Evolutionary conservation across 2,888 invertebrate species (phyloP), one percentile per base, ranked within the genome.

Genomic region (Caenorhabditis sinica): DNA sequence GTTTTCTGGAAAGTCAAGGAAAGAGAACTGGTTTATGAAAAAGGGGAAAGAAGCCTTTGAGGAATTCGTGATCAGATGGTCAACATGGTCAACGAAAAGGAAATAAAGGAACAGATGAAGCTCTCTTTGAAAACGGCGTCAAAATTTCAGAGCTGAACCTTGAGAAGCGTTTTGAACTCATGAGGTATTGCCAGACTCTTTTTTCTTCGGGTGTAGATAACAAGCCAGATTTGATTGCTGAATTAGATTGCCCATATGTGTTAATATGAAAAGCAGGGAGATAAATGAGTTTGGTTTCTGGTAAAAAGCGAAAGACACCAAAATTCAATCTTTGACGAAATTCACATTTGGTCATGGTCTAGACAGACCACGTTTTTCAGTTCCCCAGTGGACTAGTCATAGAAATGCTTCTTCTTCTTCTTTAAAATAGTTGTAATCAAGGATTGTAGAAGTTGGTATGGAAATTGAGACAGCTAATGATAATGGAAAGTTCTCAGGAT

Each of bases 1-100:
- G 68, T 68, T 68, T 68, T 68, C 51, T 68, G 33, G 30, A 33
- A 65, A 49, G n/a, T 45, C 45, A 13, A 2, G n/a, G 23, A 65
- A 45, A 65, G n/a, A 28, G 25, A 6, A 25, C 36, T 40, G 43
- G n/a, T 13, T 9, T 43, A 43, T 43, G 25, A 25, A 17, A 63
- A 11, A 49, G 20, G 43, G 2, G 8, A 17, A 45, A 45, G 65
- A 65, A 65, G 65, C 65, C 65, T 6, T 28, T 30, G n/a, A 65
- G 63, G 23, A 15, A 23, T 36, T 3, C 9, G 20, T 36, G 40
- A 63, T 63, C 43, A 25, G 23, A 43, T 61, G 36, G 58, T 17
- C 2, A 6, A 43, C 15, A 43, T 61, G 36, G 58, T 17, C 2
- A 6, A 43, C 15, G 13, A 23, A 43, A 63, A 63, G 25, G 23